A percentile compares a stretch with the other conserved stretches of the same genome.
phyloP scores from a whole-genome alignment of 2,797 vertebrate genomes.

The Lacerta agilis region DNA sequence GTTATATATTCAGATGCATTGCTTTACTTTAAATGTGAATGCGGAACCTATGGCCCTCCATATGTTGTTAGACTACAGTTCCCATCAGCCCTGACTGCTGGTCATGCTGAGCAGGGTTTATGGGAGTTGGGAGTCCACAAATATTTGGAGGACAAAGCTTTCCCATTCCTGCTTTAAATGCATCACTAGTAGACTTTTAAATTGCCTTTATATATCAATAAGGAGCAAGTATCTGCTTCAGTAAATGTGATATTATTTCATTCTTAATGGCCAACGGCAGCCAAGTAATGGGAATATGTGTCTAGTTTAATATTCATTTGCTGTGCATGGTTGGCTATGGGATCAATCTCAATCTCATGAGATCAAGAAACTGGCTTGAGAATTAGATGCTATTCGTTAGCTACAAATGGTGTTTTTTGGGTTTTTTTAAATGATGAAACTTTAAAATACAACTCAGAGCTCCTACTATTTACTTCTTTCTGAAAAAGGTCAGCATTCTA shows the following conservation, averaged over 20 bases:
- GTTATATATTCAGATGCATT: neutral
- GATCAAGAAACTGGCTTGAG: neutral
- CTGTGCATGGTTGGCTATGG: neutral
- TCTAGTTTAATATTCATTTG: neutral
- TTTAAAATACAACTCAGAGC: slow-evolving; percentile 5
- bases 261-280: neutral
- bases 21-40: neutral
- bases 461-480: neutral
- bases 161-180: too few species aligned
- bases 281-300: neutral
- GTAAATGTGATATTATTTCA: neutral
- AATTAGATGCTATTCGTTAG: neutral
- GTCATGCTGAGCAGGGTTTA: too few species aligned
- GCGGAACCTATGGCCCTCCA: too few species aligned
- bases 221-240: neutral
- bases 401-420: neutral
- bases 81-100: too few species aligned
- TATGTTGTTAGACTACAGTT: too few species aligned
- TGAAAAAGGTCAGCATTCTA: neutral
- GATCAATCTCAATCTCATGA: neutral
- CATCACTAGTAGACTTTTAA: neutral
- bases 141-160: too few species aligned
- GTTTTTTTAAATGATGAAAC: neutral
- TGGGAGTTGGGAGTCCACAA: too few species aligned
- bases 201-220: neutral